Conservation (phyloP, 2,888 invertebrate species). For the Acronicta leporina region DNA sequence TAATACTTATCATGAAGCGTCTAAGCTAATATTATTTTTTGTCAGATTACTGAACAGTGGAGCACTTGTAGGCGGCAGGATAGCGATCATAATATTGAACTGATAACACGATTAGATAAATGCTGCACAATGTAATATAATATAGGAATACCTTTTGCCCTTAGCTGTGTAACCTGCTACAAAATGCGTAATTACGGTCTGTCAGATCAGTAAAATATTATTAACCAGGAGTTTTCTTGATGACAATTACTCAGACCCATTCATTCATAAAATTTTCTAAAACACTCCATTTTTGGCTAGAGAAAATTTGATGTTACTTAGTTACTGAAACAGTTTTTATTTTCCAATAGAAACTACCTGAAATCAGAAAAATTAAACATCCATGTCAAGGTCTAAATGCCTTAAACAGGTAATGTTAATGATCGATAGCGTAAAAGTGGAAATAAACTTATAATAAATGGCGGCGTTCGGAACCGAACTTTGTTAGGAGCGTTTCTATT, state of each 20-base stretch:
- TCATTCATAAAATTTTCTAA: too few relatives aligned
- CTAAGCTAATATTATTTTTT: constrained; percentile 51
- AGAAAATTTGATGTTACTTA: too few relatives aligned
- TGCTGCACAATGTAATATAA: constrained; percentile 70
- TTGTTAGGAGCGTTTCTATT: constrained; percentile 16
- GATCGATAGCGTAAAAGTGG: constrained; percentile 37
- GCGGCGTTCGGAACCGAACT: constrained; percentile 13
- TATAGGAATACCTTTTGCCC: constrained; percentile 55
- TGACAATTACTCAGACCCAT: background rate
- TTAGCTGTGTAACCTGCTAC: constrained; percentile 27
- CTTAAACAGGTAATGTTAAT: constrained; percentile 30
- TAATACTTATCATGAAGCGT: constrained; percentile 42
- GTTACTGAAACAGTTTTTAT: too few relatives aligned
- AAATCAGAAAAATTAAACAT: constrained; percentile 41
- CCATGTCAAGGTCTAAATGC: constrained; percentile 48
- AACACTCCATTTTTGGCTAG: background rate
- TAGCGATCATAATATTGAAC: constrained; percentile 81
- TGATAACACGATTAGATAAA: constrained; percentile 85
- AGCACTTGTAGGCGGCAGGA: constrained; percentile 69
- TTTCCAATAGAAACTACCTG: constrained; percentile 33
- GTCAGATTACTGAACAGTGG: constrained; percentile 59
- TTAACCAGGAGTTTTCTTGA: background rate
- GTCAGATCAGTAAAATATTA: background rate
- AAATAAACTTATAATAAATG: constrained; percentile 29
- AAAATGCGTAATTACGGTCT: constrained; percentile 7